Evolutionary conservation across 92 coral and sea anemone species (phyloP), one percentile per base, ranked within the genome.

Genomic region (Actinernus sp.): DNA sequence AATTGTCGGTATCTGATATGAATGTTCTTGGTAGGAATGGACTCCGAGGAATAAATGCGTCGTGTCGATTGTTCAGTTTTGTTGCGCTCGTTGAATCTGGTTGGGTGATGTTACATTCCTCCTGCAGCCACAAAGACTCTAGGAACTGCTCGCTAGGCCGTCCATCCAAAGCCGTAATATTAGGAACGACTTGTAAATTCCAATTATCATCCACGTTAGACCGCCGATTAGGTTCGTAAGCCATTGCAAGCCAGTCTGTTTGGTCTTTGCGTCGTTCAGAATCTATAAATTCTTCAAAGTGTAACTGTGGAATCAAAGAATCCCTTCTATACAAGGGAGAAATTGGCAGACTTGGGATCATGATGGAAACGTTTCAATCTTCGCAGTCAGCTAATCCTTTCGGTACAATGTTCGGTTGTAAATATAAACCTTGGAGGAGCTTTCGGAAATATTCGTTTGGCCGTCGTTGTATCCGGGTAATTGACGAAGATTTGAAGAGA

Each of bases 1-100:
- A 10, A 57, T 57, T 57, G 22, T 70, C 78, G 38, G 57, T 49
- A 31, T 56, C 78, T 19, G 78, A 70, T 11, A 70, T 56, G 1
- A 66, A 70, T 0, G 75, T 68, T 13, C 43, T 52, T 8, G 75
- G 61, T 31, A 70, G 31, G 16, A 70, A 70, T 13, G 78, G 78
- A 24, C 78, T 70, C 3, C 78, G 12, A 1, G 78, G 78, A 11
- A 17, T 7, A 18, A 9, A 45, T 6, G 14, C 8, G 8, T 6
- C 6, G 52, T 45, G 6, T 8, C 19, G 17, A 4, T 4, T 8
- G 8, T 45, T 8, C 4, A 23, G 18, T 8, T 45, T 17, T 45
- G 52, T 45, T 4, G 6, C 19, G 5, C 18, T 8, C 21, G 5
- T 17, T 17, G 52, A 6, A 6, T 6, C 6, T 34, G 41, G 14